Evolutionary conservation across 2,113 vertebrate genomes (phyloP), one percentile per base, ranked within the genome.

Genomic region (Serinus canaria): DNA sequence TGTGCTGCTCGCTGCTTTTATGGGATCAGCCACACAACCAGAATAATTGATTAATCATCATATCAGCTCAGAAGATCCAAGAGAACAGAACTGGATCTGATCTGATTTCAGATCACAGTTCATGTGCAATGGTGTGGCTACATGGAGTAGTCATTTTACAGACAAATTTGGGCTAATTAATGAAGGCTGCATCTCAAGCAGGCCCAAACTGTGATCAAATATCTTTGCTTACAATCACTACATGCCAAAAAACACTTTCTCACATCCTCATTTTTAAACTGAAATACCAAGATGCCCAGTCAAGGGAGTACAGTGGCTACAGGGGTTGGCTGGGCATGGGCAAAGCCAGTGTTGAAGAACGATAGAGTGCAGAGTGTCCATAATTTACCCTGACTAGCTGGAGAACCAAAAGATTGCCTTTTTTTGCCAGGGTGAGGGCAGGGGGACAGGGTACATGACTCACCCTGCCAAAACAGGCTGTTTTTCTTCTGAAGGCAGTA

Each of bases 31-130:
- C 3, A 0, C 60, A n/a, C 28, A 89, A 47, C 30, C 39, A 66
- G 91, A 92, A 94, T 87, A 56, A 94, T 73, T 74, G 74, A 93
- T 88, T 74, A 43, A 81, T 44, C 8, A 11, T 49, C 23, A 3
- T 30, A 76, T n/a, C 67, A 79, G 78, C 41, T 70, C 82, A 59
- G 56, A 56, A 19, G 44, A 87, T 67, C 66, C 4, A 4, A 5
- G 1, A 11, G 14, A 81, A 66, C 41, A 83, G 60, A 92, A 39
- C 47, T n/a, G 37, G 47, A 74, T 62, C 63, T 12, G 37, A 39
- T 46, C 43, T 53, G 28, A 63, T 63, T 84, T 49, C 59, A 33
- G 56, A 72, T 23, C 89, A 74, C 47, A 63, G 50, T 25, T 81
- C 86, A 72, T 0, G 1, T 1, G 4, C 39, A 68, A 35, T 28